Conservation (phyloP, 2,113 vertebrate species). For the Stictonetta naevosa region DNA sequence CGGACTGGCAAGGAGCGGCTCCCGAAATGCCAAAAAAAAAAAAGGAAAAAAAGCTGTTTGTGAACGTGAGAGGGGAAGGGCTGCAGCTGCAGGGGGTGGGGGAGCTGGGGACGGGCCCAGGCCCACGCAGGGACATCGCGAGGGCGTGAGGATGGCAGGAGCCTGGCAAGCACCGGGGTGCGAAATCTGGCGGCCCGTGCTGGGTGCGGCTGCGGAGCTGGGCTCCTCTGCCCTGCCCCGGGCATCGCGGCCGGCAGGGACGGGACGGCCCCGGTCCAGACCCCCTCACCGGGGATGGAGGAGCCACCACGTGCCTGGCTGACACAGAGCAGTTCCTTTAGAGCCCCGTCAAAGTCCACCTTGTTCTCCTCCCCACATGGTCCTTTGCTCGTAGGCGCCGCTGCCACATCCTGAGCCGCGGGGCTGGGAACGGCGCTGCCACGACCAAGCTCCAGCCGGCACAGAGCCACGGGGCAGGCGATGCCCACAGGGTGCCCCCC, state of each 20-base stretch:
- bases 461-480: accelerated
- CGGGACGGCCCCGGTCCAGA: neutral
- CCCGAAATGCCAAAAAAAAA: neutral
- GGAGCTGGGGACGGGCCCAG: neutral
- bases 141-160: neutral
- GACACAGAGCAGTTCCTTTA: neutral
- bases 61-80: neutral
- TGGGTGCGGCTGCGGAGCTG: neutral
- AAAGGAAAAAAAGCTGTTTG: neutral
- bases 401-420: neutral
- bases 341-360: neutral
- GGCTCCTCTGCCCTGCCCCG: neutral
- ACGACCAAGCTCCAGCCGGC: neutral
- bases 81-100: neutral
- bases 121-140: neutral
- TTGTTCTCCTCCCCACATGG: neutral
- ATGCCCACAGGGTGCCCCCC: too few species aligned
- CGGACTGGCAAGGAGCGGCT: neutral
- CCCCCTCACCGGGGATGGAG: neutral
- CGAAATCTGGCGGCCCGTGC: neutral
- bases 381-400: neutral
- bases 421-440: neutral
- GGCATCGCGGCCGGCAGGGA: accelerated
- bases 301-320: neutral
- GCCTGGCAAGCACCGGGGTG: too few species aligned